Evolutionary conservation across 92 coral and sea anemone species (phyloP).

Genomic region (Epizoanthus illoricatus): DNA sequence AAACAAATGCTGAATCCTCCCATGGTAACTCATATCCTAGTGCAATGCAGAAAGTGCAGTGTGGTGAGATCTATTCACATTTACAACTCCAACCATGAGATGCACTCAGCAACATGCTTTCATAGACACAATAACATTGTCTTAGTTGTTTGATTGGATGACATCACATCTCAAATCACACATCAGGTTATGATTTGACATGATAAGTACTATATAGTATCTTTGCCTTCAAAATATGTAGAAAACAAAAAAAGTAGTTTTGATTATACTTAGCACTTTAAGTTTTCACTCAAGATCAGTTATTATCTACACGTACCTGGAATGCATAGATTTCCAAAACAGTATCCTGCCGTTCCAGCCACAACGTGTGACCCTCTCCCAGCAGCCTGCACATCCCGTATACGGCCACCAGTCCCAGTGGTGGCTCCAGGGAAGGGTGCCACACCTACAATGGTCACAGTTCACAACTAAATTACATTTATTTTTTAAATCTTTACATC

Average conservation of each 20-base stretch:
- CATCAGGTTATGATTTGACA: too few species aligned
- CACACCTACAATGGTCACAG: conserved; percentile 57
- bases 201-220: too few species aligned
- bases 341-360: conserved; percentile 98
- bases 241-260: neutral
- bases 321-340: conserved; percentile 93
- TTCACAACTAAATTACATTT: neutral
- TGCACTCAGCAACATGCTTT: too few species aligned
- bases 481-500: too few species aligned
- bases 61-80: neutral
- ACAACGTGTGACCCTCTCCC: conserved; percentile 95
- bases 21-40: conserved; percentile 92
- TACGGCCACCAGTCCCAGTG: conserved; percentile 97
- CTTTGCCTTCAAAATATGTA: neutral
- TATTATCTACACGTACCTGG: conserved; percentile 58
- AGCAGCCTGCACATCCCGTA: conserved; percentile 97
- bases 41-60: neutral
- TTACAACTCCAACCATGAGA: neutral
- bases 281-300: neutral
- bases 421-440: conserved; percentile 99
- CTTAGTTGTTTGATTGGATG: too few species aligned
- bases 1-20: conserved; percentile 75
- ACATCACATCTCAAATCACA: too few species aligned
- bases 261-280: neutral
- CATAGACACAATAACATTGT: too few species aligned